Conservation (phyloP, 1,140 invertebrate genomes). For the Drosophila bipectinata region DNA sequence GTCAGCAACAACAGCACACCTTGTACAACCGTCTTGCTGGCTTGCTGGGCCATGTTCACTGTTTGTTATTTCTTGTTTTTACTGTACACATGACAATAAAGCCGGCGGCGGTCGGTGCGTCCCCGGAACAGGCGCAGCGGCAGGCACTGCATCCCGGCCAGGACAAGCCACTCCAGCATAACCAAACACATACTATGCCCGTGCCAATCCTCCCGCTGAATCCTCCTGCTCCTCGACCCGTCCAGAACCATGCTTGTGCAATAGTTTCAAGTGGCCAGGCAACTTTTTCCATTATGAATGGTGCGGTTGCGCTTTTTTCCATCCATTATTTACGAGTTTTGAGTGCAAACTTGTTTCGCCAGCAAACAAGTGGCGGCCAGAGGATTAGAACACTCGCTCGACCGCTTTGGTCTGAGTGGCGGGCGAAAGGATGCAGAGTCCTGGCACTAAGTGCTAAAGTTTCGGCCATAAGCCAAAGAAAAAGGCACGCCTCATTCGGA, state of each 20-base stretch:
- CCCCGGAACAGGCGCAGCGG: constrained; percentile 18
- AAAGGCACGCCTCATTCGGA: constrained; percentile 57
- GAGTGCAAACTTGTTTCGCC: constrained; percentile 78
- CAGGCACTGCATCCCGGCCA: constrained; percentile 20
- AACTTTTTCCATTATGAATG: constrained; percentile 83
- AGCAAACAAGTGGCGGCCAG: constrained; percentile 77
- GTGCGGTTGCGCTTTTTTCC: constrained; percentile 79
- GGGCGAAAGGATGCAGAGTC: constrained; percentile 12
- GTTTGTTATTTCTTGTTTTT: constrained; percentile 81
- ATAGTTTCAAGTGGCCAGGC: constrained; percentile 73
- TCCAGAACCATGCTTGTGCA: constrained; percentile 60
- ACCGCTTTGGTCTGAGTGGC: constrained; percentile 48
- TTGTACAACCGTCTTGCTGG: constrained; percentile 26
- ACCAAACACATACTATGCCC: background rate
- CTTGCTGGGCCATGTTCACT: constrained; percentile 42
- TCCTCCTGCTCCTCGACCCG: constrained; percentile 17
- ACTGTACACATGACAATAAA: constrained; percentile 81
- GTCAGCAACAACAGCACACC: background rate
- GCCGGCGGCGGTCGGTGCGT: constrained; percentile 52
- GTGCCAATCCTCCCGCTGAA: constrained; percentile 11
- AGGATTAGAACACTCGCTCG: constrained; percentile 73
- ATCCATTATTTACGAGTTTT: constrained; percentile 82
- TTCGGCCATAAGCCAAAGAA: constrained; percentile 60
- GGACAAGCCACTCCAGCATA: background rate
- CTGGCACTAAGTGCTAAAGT: constrained; percentile 71